Percentiles rank a stretch among this genome's conserved stretches.
These are phyloP conservation scores for Nerophis ophidion DNA, from an alignment of 2,113 vertebrate species.

Conservation along the genomic window DNA sequence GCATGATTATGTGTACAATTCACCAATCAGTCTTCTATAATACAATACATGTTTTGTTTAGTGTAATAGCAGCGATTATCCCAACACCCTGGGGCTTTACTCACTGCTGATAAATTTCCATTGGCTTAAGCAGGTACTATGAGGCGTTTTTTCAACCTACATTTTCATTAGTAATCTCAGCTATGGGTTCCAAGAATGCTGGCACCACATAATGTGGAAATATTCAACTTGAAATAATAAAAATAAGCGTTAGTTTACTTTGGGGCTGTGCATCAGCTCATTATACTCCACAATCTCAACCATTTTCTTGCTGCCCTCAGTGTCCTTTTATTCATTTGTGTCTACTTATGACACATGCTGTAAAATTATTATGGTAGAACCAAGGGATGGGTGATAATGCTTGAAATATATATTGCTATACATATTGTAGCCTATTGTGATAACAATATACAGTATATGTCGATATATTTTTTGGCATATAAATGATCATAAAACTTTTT, in stretches of 20 bases:
- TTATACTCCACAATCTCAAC: neutral
- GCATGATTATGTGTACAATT: too few species aligned
- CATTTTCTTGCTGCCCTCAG: neutral
- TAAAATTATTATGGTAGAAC: neutral
- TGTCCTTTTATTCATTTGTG: neutral
- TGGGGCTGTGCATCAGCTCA: neutral
- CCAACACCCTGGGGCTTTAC: neutral
- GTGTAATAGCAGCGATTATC: too few species aligned
- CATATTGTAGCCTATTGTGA: too few species aligned
- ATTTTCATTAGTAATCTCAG: neutral
- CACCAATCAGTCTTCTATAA: too few species aligned
- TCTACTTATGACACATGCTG: neutral
- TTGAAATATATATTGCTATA: too few species aligned
- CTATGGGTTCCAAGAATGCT: neutral
- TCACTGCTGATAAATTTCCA: neutral
- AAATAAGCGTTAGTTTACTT: neutral
- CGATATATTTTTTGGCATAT: too few species aligned
- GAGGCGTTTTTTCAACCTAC: neutral
- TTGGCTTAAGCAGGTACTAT: neutral
- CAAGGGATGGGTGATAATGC: too few species aligned
- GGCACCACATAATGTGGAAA: neutral
- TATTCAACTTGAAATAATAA: neutral
- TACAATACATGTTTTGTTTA: too few species aligned
- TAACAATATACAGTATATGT: too few species aligned
- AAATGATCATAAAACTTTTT: too few species aligned